Evolutionary conservation across 2,113 vertebrate genomes (phyloP).

Genomic region (Oostethus manadensis): DNA sequence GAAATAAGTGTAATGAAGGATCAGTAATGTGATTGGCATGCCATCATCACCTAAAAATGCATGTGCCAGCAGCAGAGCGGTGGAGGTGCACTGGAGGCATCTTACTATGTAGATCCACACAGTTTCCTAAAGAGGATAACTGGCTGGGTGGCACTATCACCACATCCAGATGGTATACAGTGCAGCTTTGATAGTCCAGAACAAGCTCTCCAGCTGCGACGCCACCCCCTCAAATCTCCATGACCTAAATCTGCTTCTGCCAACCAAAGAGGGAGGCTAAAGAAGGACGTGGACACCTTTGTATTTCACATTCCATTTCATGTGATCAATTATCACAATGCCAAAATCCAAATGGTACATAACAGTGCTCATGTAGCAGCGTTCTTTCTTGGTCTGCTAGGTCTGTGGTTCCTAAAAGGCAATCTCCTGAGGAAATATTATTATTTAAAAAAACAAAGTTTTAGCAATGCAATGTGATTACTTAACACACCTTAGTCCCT

Average conservation of each 20-base stretch:
- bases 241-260: constrained; percentile 65
- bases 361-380: background rate
- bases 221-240: constrained; percentile 58
- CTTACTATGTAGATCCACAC: constrained; percentile 57
- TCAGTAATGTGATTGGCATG: background rate
- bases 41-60: constrained; percentile 10
- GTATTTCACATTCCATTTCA: constrained; percentile 36
- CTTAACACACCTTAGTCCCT: background rate
- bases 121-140: constrained; percentile 59
- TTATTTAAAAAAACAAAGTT: background rate
- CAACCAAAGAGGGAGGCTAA: constrained; percentile 30
- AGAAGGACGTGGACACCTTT: constrained; percentile 44
- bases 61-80: constrained; percentile 27
- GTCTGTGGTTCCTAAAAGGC: background rate
- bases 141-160: constrained; percentile 62
- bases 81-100: constrained; percentile 31
- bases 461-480: background rate
- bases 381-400: background rate
- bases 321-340: constrained; percentile 20
- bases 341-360: background rate
- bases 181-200: constrained; percentile 55
- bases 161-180: constrained; percentile 62
- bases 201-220: constrained; percentile 57
- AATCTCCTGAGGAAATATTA: background rate
- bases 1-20: background rate